Percentiles rank a stretch among this genome's conserved stretches.
Conservation (phyloP, 2,797 vertebrate genomes). For the Lagocephalus sceleratus region DNA sequence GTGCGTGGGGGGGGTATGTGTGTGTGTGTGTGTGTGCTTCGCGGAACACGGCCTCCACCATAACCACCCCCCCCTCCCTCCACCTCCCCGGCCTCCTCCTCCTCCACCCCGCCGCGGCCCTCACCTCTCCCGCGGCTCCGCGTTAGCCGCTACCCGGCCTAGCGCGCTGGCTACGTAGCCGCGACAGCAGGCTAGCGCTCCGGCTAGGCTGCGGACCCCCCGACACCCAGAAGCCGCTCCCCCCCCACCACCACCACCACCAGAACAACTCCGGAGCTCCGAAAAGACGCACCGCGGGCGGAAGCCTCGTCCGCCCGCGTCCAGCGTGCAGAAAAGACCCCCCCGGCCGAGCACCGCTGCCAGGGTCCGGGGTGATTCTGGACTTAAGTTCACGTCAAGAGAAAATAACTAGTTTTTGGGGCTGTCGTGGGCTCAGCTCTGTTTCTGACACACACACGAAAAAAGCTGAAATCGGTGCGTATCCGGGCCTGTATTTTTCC, state of each 20-base stretch:
- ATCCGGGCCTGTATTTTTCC: slow-evolving; percentile 62
- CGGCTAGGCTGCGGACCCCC: slow-evolving; percentile 65
- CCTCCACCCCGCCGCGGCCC: no score
- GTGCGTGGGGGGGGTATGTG: no score
- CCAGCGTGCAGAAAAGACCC: slow-evolving; percentile 18
- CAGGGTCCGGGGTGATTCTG: not conserved
- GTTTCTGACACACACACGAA: slow-evolving; percentile 29
- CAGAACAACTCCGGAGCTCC: slow-evolving; percentile 14
- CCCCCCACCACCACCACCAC: no score
- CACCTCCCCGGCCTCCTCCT: no score
- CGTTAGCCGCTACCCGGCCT: slow-evolving; percentile 61
- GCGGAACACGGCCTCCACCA: no score
- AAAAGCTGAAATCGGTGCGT: slow-evolving; percentile 22
- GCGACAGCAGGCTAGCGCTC: slow-evolving; percentile 70
- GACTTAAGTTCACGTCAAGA: slow-evolving; percentile 8
- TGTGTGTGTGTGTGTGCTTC: no score
- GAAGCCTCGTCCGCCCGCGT: slow-evolving; percentile 45
- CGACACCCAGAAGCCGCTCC: no score
- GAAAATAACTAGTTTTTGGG: not conserved
- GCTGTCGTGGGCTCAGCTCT: not conserved
- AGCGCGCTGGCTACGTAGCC: slow-evolving; percentile 70
- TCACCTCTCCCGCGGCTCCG: no score
- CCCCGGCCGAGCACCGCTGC: not conserved
- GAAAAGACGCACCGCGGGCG: slow-evolving; percentile 34
- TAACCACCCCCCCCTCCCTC: no score